These are phyloP conservation scores for Oligia latruncula DNA, from an alignment of 2,888 invertebrate species.

Conservation along the genomic window DNA sequence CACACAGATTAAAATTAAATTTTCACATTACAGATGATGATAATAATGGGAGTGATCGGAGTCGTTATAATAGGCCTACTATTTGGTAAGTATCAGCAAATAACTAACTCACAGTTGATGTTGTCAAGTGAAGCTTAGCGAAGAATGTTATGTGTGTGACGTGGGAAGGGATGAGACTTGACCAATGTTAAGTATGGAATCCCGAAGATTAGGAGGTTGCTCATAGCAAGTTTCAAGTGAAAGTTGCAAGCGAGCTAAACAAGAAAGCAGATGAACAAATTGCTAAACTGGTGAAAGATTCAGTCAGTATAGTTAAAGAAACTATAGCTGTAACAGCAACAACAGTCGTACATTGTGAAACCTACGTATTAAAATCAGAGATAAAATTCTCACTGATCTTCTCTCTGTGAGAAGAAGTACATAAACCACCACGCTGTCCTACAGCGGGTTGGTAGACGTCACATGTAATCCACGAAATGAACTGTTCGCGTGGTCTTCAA, in stretches of 20 bases:
- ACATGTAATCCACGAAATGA: background rate
- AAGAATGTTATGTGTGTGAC: slow-evolving; percentile 48
- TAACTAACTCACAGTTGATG: slow-evolving; percentile 62
- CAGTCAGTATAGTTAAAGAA: background rate
- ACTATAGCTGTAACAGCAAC: background rate
- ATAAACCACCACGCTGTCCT: too few species aligned
- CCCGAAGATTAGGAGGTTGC: background rate
- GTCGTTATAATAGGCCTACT: slow-evolving; percentile 95
- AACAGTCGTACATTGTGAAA: background rate
- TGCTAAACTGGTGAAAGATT: background rate
- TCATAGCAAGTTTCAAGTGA: background rate
- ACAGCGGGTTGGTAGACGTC: background rate
- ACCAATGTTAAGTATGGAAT: background rate
- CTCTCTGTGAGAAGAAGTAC: background rate
- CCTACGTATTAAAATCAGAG: background rate
- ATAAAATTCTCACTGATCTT: background rate
- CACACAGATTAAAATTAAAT: background rate
- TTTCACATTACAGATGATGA: slow-evolving; percentile 94
- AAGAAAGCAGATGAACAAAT: background rate
- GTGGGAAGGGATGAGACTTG: slow-evolving; percentile 47
- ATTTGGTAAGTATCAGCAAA: slow-evolving; percentile 93
- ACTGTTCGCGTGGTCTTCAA: too few species aligned
- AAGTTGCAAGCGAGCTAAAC: background rate
- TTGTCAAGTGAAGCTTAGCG: slow-evolving; percentile 70
- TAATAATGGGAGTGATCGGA: slow-evolving; percentile 96